A percentile compares a stretch with the other conserved stretches of the same genome.
These are phyloP conservation scores for Furcula furcula DNA, from an alignment of 2,888 invertebrate species.

Conservation along the genomic window DNA sequence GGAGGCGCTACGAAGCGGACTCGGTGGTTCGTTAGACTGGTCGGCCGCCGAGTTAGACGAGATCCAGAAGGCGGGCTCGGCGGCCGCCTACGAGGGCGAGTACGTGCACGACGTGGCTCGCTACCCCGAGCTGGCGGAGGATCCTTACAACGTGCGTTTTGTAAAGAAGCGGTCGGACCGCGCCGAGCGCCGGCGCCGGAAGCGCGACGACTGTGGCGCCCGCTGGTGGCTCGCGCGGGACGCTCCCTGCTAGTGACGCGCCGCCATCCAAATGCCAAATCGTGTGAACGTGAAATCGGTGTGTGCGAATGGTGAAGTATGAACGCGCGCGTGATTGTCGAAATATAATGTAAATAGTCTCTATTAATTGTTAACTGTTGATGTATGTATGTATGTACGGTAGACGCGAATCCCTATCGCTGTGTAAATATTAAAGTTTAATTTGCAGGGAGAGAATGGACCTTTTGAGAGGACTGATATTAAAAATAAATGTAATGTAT, in stretches of 20 bases:
- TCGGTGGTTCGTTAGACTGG: slow-evolving; percentile 92
- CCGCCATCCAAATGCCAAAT: slow-evolving; percentile 80
- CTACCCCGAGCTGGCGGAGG: slow-evolving; percentile 97
- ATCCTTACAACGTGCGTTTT: slow-evolving; percentile 96
- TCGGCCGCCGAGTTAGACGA: slow-evolving; percentile 93
- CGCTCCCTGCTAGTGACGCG: slow-evolving; percentile 72
- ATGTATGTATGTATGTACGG: slow-evolving; percentile 81
- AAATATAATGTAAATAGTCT: slow-evolving; percentile 80
- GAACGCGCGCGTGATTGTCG: slow-evolving; percentile 58
- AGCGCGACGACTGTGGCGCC: slow-evolving; percentile 80
- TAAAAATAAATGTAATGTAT: slow-evolving; percentile 81
- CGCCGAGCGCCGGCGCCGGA: slow-evolving; percentile 87
- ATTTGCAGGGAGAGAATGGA: slow-evolving; percentile 82
- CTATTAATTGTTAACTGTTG: slow-evolving; percentile 82
- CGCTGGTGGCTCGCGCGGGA: slow-evolving; percentile 77
- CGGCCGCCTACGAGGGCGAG: slow-evolving; percentile 93
- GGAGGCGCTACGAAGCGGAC: slow-evolving; percentile 89
- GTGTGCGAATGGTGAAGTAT: slow-evolving; percentile 62
- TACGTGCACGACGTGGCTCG: slow-evolving; percentile 94
- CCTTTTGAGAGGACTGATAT: slow-evolving; percentile 83
- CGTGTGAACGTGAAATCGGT: slow-evolving; percentile 65
- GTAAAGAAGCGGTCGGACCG: slow-evolving; percentile 89
- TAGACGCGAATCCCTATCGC: slow-evolving; percentile 81
- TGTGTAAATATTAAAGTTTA: slow-evolving; percentile 80
- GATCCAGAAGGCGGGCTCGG: slow-evolving; percentile 91